These are phyloP conservation scores for Oikopleura albicans DNA, from an alignment of 23 tunicate genomes.

Conservation along the genomic window DNA sequence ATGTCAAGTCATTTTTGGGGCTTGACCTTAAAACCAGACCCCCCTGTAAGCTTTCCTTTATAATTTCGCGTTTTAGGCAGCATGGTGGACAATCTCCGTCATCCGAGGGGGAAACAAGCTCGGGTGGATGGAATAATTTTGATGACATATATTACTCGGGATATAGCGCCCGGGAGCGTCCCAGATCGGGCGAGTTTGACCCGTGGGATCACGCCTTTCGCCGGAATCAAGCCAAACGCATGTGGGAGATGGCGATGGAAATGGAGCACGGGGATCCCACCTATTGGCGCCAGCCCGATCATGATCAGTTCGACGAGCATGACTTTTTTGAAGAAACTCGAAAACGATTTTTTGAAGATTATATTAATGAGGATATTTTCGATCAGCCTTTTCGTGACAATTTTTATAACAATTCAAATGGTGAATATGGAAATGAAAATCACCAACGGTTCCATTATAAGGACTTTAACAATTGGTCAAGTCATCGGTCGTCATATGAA, in stretches of 20 bases:
- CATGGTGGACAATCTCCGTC: no score
- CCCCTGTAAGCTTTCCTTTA: no score
- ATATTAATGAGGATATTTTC: neutral
- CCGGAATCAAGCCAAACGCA: neutral
- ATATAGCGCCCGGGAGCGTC: no score
- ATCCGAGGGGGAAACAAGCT: no score
- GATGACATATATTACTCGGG: no score
- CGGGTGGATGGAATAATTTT: no score
- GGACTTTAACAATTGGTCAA: neutral
- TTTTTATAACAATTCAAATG: no score
- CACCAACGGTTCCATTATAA: neutral
- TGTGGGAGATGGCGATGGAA: neutral
- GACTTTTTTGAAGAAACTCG: neutral
- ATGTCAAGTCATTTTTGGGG: no score
- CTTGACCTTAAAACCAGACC: no score
- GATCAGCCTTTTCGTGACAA: neutral
- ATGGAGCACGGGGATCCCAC: neutral
- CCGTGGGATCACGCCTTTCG: neutral
- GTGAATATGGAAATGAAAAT: neutral
- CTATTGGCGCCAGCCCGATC: neutral
- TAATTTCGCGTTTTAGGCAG: no score
- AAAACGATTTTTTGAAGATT: neutral
- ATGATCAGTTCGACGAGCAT: neutral
- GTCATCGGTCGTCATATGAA: neutral
- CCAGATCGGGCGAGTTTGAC: neutral